Conservation (phyloP, 1,140 invertebrate species). For the Drosophila setifemur region DNA sequence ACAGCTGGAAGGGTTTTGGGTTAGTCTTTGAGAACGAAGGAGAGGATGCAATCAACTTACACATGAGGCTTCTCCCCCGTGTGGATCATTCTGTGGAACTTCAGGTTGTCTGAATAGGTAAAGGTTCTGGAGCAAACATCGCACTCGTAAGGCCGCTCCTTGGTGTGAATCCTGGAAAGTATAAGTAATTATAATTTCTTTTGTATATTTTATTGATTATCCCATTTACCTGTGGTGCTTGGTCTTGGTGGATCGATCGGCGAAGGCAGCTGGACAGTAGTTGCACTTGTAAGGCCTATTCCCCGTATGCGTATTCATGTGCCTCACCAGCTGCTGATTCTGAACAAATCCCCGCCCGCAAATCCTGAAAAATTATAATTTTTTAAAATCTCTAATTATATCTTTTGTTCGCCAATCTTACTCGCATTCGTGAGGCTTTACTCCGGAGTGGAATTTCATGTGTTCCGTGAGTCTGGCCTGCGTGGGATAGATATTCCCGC, state of each 20-base stretch:
- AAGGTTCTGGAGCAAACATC: constrained; percentile 88
- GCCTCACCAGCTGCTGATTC: constrained; percentile 70
- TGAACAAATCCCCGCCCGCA: constrained; percentile 75
- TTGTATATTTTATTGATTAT: background rate
- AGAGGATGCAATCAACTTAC: constrained; percentile 19
- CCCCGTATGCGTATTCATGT: constrained; percentile 79
- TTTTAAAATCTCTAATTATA: accelerated
- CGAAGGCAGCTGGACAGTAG: constrained; percentile 88
- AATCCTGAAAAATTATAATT: constrained; percentile 41
- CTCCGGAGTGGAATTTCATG: constrained; percentile 73
- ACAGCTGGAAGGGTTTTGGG: constrained; percentile 26
- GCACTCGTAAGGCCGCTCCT: constrained; percentile 88
- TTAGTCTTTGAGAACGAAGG: no score
- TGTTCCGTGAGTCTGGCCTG: constrained; percentile 73
- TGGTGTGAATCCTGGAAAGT: constrained; percentile 86
- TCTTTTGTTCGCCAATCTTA: no score
- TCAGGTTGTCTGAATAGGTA: constrained; percentile 86
- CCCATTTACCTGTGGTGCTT: constrained; percentile 84
- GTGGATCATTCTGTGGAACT: constrained; percentile 83
- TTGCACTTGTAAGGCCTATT: constrained; percentile 87
- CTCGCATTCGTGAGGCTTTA: constrained; percentile 79
- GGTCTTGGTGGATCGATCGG: constrained; percentile 85
- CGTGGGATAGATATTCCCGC: constrained; percentile 74
- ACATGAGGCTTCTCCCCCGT: constrained; percentile 69
- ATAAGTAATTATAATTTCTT: background rate